Evolutionary conservation across 2,888 invertebrate genomes (phyloP), one percentile per base, ranked within the genome.

Genomic region (Oscheius sp.): DNA sequence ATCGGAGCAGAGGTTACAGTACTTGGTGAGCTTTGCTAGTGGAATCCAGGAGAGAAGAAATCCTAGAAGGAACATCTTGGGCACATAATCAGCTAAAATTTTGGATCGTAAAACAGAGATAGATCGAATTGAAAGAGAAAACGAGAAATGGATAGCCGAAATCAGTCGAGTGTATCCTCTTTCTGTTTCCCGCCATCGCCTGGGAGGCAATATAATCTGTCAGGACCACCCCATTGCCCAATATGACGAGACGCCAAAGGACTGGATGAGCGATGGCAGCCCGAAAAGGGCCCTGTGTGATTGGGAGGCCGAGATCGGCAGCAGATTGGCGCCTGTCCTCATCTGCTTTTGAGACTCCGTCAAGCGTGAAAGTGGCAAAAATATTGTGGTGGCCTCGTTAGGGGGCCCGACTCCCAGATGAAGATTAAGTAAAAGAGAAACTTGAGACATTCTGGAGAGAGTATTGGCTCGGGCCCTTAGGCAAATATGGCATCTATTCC

Each of bases 1-100:
- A 37, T 78, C 76, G 2, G 80, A 78, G 53, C 80, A 80, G 63
- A 80, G 73, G 10, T 75, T 76, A 72, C 79, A 79, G 50, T 79
- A 58, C 9, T 47, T 65, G 10, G 70, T 73, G 53, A 72, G 70
- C 63, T 73, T 70, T 68, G 65, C 65, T 75, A 70, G 70, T n/a
- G 53, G 37, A 42, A 53, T 37, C 51, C 62, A 66, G 48, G 53
- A 59, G 32, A 53, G 42, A 33, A 68, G 55, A 65, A 63, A 74
- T 57, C 62, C 63, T 70, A 77, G 72, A 62, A 73, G 72, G 68
- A 72, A 73, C 68, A 66, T 58, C 13, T 58, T 32, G n/a, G 42
- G 21, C 55, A 3, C 21, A 2, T n/a, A 21, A 21, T 21, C 21
- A 21, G 21, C 5, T 3, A 47, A 47, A 29, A 42, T 47, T 63